These are phyloP conservation scores for Telmatherina bonti DNA, from an alignment of 2,797 vertebrate species.

Conservation along the genomic window DNA sequence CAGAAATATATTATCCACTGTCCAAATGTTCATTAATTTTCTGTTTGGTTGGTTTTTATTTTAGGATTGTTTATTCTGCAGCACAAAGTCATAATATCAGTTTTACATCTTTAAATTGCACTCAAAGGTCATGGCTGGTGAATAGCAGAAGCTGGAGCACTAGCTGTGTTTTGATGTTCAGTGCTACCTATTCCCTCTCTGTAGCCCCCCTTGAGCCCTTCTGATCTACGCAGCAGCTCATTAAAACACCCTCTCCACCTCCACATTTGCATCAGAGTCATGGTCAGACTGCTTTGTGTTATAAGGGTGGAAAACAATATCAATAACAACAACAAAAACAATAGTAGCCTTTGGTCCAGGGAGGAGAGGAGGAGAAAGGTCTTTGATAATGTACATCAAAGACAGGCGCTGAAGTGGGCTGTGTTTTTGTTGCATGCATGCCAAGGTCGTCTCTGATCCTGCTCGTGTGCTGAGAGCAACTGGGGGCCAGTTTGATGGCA, in stretches of 20 bases:
- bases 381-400: constrained; percentile 84
- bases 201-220: constrained; percentile 70
- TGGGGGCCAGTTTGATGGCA: constrained; percentile 28
- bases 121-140: constrained; percentile 72
- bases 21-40: neutral
- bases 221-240: constrained; percentile 81
- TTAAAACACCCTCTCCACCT: constrained; percentile 84
- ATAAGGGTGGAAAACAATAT: constrained; percentile 81
- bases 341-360: constrained; percentile 86
- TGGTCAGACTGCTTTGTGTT: constrained; percentile 87
- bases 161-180: constrained; percentile 82
- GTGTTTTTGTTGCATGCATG: constrained; percentile 68
- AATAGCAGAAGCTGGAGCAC: constrained; percentile 59
- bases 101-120: constrained; percentile 40
- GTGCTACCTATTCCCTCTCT: constrained; percentile 76
- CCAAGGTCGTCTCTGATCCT: constrained; percentile 79
- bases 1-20: constrained; percentile 6
- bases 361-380: constrained; percentile 80
- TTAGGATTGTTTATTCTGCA: constrained; percentile 24
- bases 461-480: constrained; percentile 28
- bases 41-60: neutral
- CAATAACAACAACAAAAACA: constrained; percentile 88
- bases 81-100: constrained; percentile 42
- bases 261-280: constrained; percentile 86
- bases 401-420: constrained; percentile 67